Percentiles rank a stretch among this genome's conserved stretches.
Conservation (phyloP, 2,797 vertebrate genomes). For the Enteromius unitaeniatus region DNA sequence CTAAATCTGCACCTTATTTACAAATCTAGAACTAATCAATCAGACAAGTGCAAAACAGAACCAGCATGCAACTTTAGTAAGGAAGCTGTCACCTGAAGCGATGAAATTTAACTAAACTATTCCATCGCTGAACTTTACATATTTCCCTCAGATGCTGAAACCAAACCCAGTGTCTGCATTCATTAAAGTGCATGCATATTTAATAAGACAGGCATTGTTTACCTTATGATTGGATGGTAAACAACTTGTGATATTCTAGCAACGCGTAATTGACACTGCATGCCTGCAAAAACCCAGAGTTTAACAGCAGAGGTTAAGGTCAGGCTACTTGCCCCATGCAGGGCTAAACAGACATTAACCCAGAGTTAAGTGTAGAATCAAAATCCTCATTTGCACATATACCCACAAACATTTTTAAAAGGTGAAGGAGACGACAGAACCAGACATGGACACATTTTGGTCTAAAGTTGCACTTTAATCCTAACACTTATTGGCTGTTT, state of each 20-base stretch:
- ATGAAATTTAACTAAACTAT: neutral
- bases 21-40: neutral
- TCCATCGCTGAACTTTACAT: neutral
- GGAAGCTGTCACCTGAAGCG: neutral
- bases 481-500: slow-evolving; percentile 83
- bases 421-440: slow-evolving; percentile 48
- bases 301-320: neutral
- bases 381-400: neutral
- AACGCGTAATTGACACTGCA: neutral
- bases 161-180: neutral
- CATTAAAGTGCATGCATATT: neutral
- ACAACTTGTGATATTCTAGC: neutral
- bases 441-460: slow-evolving; percentile 68
- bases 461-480: slow-evolving; percentile 86
- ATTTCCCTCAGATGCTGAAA: neutral
- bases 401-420: neutral
- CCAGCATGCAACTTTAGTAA: neutral
- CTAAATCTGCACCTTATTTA: neutral
- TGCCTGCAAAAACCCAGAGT: neutral
- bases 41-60: neutral
- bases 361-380: neutral
- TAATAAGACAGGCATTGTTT: neutral
- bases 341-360: neutral
- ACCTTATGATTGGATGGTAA: neutral
- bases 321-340: neutral